A percentile compares a stretch with the other conserved stretches of the same genome.
phyloP scores from a whole-genome alignment of 1,140 invertebrate genomes.

The Popillia japonica region DNA sequence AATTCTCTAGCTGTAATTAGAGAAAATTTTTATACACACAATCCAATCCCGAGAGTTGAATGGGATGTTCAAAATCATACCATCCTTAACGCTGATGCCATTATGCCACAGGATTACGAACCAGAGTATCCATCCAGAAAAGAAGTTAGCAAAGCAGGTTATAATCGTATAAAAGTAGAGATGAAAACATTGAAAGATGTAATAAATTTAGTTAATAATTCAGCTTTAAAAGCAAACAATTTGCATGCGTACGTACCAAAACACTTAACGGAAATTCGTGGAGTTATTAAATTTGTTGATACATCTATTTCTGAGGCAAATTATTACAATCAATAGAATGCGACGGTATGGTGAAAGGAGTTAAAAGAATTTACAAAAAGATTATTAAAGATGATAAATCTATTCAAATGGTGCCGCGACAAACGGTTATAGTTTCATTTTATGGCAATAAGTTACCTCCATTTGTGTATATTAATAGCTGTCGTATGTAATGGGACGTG shows the following conservation, averaged over 20 bases:
- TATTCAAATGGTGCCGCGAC: neutral
- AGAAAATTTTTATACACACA: too few species aligned
- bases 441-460: neutral
- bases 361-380: neutral
- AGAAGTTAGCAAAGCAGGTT: neutral
- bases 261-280: neutral
- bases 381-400: neutral
- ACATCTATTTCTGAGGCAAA: neutral
- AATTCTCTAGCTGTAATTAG: too few species aligned
- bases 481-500: too few species aligned
- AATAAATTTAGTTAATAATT: neutral
- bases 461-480: too few species aligned
- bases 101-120: neutral
- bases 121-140: neutral
- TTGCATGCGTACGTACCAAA: neutral
- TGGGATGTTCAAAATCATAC: too few species aligned
- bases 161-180: neutral
- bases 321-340: neutral
- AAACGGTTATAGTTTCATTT: neutral
- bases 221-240: neutral
- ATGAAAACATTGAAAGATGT: neutral
- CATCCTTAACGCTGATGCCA: too few species aligned
- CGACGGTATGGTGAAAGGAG: neutral
- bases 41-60: too few species aligned
- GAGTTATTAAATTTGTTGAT: neutral